A percentile compares a stretch with the other conserved stretches of the same genome.
phyloP scores from a whole-genome alignment of 2,888 invertebrate genomes.

The Camptogramma bilineatum region DNA sequence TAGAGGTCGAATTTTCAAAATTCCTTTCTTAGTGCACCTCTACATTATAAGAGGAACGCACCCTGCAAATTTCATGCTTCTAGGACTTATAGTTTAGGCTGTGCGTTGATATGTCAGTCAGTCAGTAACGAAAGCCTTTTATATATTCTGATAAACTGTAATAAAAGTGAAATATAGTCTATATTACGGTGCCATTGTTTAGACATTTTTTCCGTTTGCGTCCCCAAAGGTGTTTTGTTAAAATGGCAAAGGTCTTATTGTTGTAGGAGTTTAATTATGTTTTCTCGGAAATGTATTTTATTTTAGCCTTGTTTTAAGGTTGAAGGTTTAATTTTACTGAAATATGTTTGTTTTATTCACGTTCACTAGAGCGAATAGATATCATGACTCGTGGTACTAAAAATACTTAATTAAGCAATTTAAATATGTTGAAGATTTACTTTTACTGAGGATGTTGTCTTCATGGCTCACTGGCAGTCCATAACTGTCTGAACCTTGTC shows the following conservation, averaged over 20 bases:
- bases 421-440: too few species aligned
- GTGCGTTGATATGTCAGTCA: too few species aligned
- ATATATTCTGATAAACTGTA: slow-evolving; percentile 50
- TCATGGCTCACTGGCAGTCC: too few species aligned
- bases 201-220: slow-evolving; percentile 1
- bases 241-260: slow-evolving; percentile 3
- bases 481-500: too few species aligned
- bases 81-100: too few species aligned
- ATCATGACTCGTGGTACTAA: not conserved
- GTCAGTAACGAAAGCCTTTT: too few species aligned
- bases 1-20: too few species aligned
- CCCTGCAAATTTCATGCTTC: too few species aligned
- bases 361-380: not conserved
- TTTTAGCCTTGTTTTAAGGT: not conserved
- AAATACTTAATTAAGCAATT: not conserved
- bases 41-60: too few species aligned
- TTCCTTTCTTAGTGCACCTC: too few species aligned
- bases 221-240: slow-evolving; percentile 13
- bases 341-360: not conserved
- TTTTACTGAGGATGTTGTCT: too few species aligned
- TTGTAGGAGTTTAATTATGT: slow-evolving; percentile 1
- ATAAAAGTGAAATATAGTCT: slow-evolving; percentile 23
- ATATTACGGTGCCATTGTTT: slow-evolving; percentile 11
- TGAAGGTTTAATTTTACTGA: not conserved
- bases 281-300: not conserved